Percentiles rank a stretch among this genome's conserved stretches.
These are phyloP conservation scores for Doris montereyensis DNA, from an alignment of 2,888 invertebrate genomes.

Conservation along the genomic window DNA sequence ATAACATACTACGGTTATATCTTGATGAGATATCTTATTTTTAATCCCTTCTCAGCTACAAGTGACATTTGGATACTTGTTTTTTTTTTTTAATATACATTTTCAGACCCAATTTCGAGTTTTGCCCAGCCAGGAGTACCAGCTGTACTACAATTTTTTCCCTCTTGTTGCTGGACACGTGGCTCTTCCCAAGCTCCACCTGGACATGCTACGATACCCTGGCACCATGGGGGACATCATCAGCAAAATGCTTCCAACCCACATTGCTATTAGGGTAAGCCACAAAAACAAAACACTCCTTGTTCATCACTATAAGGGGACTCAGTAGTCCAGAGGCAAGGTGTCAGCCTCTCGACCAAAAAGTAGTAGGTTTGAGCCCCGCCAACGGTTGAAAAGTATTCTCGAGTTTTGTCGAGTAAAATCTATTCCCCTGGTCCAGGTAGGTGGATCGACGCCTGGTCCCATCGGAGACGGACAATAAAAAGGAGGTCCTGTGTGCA, in stretches of 20 bases:
- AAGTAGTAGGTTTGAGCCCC: too few species aligned
- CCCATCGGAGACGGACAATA: too few species aligned
- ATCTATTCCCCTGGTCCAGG: too few species aligned
- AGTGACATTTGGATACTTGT: not conserved
- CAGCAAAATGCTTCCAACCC: constrained; percentile 78
- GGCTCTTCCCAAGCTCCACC: constrained; percentile 78
- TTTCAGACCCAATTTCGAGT: constrained; percentile 73
- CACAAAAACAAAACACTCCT: not conserved
- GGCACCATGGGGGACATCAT: constrained; percentile 76
- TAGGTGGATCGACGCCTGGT: too few species aligned
- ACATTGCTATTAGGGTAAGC: constrained; percentile 78
- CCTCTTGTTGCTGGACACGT: constrained; percentile 84
- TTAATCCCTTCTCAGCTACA: too few species aligned
- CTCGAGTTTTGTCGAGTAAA: too few species aligned
- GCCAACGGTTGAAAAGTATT: too few species aligned
- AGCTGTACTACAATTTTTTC: constrained; percentile 82
- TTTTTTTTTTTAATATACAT: constrained; percentile 31
- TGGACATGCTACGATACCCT: constrained; percentile 73
- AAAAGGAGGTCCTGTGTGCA: too few species aligned
- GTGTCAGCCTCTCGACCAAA: too few species aligned
- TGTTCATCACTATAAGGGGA: not conserved
- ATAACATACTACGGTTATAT: not conserved
- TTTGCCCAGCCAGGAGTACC: constrained; percentile 70
- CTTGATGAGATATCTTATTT: too few species aligned
- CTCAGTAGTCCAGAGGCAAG: too few species aligned